phyloP scores from a whole-genome alignment of 92 coral and sea anemone species.

The Blastomussa wellsi region DNA sequence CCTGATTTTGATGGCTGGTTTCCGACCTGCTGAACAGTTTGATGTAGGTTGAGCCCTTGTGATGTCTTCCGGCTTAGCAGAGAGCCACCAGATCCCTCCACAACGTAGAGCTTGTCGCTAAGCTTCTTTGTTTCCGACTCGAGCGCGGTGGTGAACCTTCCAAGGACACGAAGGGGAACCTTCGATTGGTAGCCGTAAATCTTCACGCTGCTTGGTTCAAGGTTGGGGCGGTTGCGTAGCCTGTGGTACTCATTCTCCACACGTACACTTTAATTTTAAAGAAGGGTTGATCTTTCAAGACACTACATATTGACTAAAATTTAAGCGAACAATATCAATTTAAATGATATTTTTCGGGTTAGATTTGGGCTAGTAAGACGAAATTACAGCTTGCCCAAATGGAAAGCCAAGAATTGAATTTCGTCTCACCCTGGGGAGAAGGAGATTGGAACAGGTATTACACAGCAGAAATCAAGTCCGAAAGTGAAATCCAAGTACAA shows the following conservation, averaged over 20 bases:
- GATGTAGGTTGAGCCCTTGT: conserved; percentile 38
- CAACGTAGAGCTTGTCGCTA: conserved; percentile 37
- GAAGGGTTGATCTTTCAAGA: conserved; percentile 39
- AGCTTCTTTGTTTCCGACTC: conserved; percentile 23
- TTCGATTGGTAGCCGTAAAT: conserved; percentile 33
- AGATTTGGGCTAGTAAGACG: no score
- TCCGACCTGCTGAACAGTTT: conserved; percentile 7
- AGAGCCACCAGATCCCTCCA: conserved; percentile 47
- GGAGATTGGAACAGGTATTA: no score
- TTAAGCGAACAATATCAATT: no score
- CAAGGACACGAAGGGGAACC: no score
- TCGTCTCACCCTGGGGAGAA: no score
- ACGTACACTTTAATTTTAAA: conserved; percentile 34
- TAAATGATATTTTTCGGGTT: no score
- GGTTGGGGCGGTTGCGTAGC: conserved; percentile 30
- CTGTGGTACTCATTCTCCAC: conserved; percentile 9
- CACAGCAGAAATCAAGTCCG: neutral
- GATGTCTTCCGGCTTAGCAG: conserved; percentile 52
- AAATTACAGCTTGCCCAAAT: no score
- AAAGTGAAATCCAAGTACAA: neutral
- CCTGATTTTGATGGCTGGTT: conserved; percentile 9
- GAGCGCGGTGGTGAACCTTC: conserved; percentile 13
- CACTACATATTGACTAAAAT: no score
- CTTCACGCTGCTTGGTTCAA: conserved; percentile 21
- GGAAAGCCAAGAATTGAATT: no score